These are phyloP conservation scores for Morinoia aosen DNA, from an alignment of 2,888 invertebrate species.

Conservation along the genomic window DNA sequence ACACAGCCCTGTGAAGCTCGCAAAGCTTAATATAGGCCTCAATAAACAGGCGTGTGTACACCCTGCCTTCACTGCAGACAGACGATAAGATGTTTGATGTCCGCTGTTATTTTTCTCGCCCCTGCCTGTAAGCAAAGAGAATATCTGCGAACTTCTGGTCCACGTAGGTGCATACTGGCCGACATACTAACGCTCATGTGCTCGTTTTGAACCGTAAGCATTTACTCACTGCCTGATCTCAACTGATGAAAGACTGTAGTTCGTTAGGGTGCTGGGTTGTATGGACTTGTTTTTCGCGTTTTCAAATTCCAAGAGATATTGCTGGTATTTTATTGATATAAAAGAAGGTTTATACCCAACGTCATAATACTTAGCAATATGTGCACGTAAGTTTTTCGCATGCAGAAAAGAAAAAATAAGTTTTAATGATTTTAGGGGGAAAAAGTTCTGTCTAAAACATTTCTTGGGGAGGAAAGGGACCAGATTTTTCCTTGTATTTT, in stretches of 20 bases:
- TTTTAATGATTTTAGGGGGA: too few relatives aligned
- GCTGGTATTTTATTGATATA: too few relatives aligned
- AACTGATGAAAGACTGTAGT: not conserved
- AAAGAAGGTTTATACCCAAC: too few relatives aligned
- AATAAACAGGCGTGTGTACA: conserved; percentile 14
- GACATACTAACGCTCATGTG: not conserved
- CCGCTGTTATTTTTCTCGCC: not conserved
- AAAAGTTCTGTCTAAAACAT: too few relatives aligned
- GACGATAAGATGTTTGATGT: conserved; percentile 9
- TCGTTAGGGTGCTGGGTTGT: not conserved
- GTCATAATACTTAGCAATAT: too few relatives aligned
- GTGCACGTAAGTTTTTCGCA: too few relatives aligned
- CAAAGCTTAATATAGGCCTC: conserved; percentile 26
- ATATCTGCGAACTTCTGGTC: not conserved
- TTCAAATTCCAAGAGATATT: not conserved
- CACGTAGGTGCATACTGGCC: not conserved
- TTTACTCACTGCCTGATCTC: not conserved
- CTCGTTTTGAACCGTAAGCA: not conserved
- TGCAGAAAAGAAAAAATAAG: too few relatives aligned
- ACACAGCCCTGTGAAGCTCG: conserved; percentile 29
- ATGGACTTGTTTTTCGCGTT: not conserved
- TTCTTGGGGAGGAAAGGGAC: too few relatives aligned
- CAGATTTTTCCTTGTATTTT: too few relatives aligned
- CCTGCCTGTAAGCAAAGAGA: conserved; percentile 10
- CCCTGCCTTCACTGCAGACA: not conserved